Percentiles rank a stretch among this genome's conserved stretches.
phyloP scores from a whole-genome alignment of 1,140 invertebrate species.

The Zaprionus lachaisei region DNA sequence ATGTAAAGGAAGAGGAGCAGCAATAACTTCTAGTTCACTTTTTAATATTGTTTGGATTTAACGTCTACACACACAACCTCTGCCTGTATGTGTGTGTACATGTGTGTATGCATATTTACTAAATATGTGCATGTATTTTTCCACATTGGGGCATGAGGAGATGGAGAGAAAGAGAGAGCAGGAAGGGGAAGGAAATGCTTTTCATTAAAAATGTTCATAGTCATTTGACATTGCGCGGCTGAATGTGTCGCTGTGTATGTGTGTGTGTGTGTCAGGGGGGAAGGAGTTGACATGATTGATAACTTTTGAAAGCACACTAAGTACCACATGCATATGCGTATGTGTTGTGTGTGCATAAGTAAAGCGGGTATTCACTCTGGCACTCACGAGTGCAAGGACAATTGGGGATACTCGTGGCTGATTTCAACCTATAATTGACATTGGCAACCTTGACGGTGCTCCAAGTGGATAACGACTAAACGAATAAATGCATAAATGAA shows the following conservation, averaged over 20 bases:
- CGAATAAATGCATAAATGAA: neutral
- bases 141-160: too few species aligned
- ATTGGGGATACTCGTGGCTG: neutral
- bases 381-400: neutral
- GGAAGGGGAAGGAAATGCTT: slow-evolving; percentile 37
- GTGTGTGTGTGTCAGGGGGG: slow-evolving; percentile 1
- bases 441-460: neutral
- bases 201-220: slow-evolving; percentile 75
- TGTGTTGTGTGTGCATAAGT: neutral
- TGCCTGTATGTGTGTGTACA: neutral
- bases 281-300: slow-evolving; percentile 33
- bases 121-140: slow-evolving; percentile 3
- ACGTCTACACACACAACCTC: slow-evolving; percentile 21
- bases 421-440: neutral
- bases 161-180: too few species aligned
- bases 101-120: slow-evolving; percentile 7
- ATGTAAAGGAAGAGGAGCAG: slow-evolving; percentile 15
- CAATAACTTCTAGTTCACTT: slow-evolving; percentile 77
- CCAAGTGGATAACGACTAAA: neutral
- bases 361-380: neutral
- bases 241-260: slow-evolving; percentile 26
- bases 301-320: slow-evolving; percentile 22
- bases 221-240: slow-evolving; percentile 58
- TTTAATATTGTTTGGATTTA: slow-evolving; percentile 72
- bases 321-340: neutral